Conservation (phyloP, 2,113 vertebrate genomes). For the Python bivittatus region DNA sequence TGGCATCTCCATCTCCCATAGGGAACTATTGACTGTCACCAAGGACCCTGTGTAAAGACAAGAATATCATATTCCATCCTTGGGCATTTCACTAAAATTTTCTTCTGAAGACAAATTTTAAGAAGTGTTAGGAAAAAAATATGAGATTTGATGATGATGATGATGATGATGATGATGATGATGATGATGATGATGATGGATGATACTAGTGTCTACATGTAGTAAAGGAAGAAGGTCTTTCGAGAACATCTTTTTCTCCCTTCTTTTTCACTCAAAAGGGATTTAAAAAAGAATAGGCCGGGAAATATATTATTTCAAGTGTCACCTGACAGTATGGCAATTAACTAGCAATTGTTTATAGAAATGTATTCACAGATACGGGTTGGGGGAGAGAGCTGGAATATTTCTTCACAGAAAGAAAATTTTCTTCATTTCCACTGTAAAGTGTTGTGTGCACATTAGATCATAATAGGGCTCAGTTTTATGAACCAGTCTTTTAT, state of each 20-base stretch:
- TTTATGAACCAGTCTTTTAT: constrained; percentile 44
- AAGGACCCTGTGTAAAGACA: not conserved
- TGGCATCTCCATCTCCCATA: too few species aligned
- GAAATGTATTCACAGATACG: not conserved
- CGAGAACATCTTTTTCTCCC: not conserved
- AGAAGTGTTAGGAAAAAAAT: not conserved
- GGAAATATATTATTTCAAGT: not conserved
- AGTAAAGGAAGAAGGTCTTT: not conserved
- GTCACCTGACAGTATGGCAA: not conserved
- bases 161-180: not conserved
- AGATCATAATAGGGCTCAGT: not conserved
- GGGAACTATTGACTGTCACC: too few species aligned
- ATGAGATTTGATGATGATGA: not conserved
- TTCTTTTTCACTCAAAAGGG: not conserved
- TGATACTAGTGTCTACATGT: not conserved
- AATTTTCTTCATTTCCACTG: not conserved
- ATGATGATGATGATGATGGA: not conserved
- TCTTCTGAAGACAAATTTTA: not conserved
- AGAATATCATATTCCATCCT: not conserved
- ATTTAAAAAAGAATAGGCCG: not conserved
- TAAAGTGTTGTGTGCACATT: not conserved
- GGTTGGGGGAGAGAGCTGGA: not conserved
- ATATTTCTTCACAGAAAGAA: constrained; percentile 9
- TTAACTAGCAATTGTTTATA: not conserved
- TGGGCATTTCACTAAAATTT: not conserved